Base-by-base conservation (phyloP, 37 sponge, comb jelly and placozoan species). In the Axinella damicornis region DNA sequence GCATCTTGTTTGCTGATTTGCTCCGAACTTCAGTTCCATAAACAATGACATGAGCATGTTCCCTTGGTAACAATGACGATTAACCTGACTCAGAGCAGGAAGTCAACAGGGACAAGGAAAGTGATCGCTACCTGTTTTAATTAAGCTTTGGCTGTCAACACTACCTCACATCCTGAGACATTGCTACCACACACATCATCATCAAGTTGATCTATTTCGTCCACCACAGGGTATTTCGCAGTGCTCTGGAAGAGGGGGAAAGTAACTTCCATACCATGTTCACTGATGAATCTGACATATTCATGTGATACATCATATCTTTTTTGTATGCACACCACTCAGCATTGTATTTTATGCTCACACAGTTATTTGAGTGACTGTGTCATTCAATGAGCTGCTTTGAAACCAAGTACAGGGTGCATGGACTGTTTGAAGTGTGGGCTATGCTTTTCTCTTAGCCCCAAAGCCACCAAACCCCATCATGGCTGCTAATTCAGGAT, bases 401-500 rank as follows among this genome's bases (percentile, higher is more conserved):
- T n/a, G n/a, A n/a, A n/a, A n/a, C 22, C n/a, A 22, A 36, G 30
- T 20, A 77, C 20, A 60, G 2, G 20, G 27, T 61, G 17, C 18
- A 66, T 12, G 46, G 9, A 12, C 4, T 46, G 46, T 4, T n/a
- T 61, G n/a, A 6, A 68, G 6, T 19, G 32, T 68, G 31, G 9
- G 39, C 84, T 31, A 90, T 38, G 77, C 73, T 76, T 80, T 86
- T 65, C 58, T 83, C 71, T 89, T 99, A 20, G 83, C 89, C 22
- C 98, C 95, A 86, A 99, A 99, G 5, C 97, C 94, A 65, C 85
- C 78, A 65, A 99, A 99, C 0, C 99, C 99, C 99, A 99, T 99
- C 83, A 99, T 74, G 31, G 94, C 86, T 4, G 94, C 92, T 82
- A 99, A 71, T 59, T 96, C 99, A 34, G 97, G 95, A 63, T 96